A percentile compares a stretch with the other conserved stretches of the same genome.
These are phyloP conservation scores for Drosophila siamana DNA, from an alignment of 2,888 invertebrate genomes.

Conservation along the genomic window DNA sequence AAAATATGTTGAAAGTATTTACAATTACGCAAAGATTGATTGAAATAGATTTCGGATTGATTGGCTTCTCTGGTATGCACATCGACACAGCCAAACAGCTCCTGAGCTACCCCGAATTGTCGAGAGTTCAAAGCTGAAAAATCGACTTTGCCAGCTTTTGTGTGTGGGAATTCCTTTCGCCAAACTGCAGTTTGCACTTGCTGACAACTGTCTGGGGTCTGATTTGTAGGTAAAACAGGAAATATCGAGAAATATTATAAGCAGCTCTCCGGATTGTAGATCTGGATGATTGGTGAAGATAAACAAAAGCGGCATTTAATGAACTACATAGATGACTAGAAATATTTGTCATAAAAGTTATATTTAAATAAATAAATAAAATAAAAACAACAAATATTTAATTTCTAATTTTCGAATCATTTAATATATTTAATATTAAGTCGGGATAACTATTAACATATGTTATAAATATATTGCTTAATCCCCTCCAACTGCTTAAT, in stretches of 20 bases:
- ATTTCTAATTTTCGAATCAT: too few species aligned
- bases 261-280: neutral
- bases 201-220: conserved; percentile 52
- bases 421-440: too few species aligned
- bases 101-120: conserved; percentile 27
- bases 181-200: conserved; percentile 58
- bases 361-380: neutral
- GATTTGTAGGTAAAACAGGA: conserved; percentile 41
- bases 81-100: conserved; percentile 55
- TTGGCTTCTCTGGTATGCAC: conserved; percentile 75
- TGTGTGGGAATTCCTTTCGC: conserved; percentile 67
- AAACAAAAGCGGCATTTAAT: conserved; percentile 5
- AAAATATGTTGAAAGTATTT: conserved; percentile 84
- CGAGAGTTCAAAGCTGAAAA: conserved; percentile 36
- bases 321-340: neutral
- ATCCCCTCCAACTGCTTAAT: neutral
- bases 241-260: conserved; percentile 20
- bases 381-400: neutral
- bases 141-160: conserved; percentile 30
- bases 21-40: conserved; percentile 84
- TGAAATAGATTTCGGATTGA: conserved; percentile 84
- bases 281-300: neutral
- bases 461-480: neutral
- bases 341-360: neutral
- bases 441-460: too few species aligned